Evolutionary conservation across 2,888 invertebrate genomes (phyloP).

Genomic region (Ceraclea dissimilis): DNA sequence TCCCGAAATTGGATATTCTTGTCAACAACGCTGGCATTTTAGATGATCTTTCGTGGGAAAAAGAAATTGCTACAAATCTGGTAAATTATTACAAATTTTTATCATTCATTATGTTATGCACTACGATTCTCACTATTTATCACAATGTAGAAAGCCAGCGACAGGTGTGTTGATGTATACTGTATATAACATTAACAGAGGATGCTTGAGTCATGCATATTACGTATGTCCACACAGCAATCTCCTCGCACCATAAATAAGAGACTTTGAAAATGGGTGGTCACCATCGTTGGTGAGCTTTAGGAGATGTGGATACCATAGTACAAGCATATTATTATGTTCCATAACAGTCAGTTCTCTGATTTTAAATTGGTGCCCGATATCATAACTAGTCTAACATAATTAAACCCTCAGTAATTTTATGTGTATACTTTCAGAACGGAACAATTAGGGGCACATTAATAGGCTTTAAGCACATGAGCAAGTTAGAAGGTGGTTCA

Average conservation of each 20-base stretch:
- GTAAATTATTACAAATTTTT: constrained; percentile 26
- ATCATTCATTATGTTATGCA: neutral
- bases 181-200: no score
- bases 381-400: no score
- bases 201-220: no score
- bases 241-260: no score
- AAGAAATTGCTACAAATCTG: constrained; percentile 28
- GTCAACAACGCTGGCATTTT: constrained; percentile 27
- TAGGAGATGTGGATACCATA: no score
- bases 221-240: no score
- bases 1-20: constrained; percentile 18
- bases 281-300: no score
- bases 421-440: constrained; percentile 28
- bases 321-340: no score
- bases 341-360: no score
- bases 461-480: constrained; percentile 34
- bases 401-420: no score
- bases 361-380: no score
- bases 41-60: constrained; percentile 29
- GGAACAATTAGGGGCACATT: constrained; percentile 32
- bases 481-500: constrained; percentile 32
- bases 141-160: neutral
- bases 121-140: neutral
- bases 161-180: neutral
- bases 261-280: no score